phyloP scores from a whole-genome alignment of 2,888 invertebrate genomes.

The Brachyptera risi region DNA sequence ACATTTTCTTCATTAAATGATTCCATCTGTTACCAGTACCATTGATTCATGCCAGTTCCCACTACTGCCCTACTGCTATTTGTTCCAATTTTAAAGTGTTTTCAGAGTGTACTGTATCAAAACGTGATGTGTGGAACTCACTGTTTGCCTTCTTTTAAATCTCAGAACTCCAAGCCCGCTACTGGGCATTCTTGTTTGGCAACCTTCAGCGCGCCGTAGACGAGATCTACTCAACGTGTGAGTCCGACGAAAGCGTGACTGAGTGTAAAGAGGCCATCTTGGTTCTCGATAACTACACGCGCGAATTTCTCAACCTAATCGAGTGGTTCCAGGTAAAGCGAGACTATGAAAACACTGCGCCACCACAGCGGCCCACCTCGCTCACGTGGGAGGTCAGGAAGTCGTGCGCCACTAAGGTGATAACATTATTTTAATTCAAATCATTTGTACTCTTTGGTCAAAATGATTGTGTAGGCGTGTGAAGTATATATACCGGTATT shows the following conservation, averaged over 20 bases:
- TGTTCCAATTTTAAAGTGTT: too few species aligned
- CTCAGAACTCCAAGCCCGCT: conserved; percentile 83
- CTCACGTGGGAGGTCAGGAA: conserved; percentile 95
- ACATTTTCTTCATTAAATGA: background rate
- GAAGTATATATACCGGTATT: too few species aligned
- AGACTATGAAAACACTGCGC: conserved; percentile 87
- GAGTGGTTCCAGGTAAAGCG: conserved; percentile 92
- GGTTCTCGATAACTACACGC: conserved; percentile 88
- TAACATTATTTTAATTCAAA: background rate
- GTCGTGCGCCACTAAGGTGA: conserved; percentile 45
- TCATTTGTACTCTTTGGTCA: background rate
- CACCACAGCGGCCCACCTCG: conserved; percentile 79
- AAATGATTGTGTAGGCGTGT: background rate
- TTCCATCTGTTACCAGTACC: background rate
- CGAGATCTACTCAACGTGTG: conserved; percentile 94
- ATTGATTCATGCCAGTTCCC: too few species aligned
- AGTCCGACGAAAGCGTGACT: conserved; percentile 87
- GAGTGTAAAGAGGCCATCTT: conserved; percentile 93
- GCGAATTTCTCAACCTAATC: conserved; percentile 90
- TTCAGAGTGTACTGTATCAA: too few species aligned
- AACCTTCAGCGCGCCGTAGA: conserved; percentile 90
- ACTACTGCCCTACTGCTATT: too few species aligned
- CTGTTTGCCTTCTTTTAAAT: too few species aligned
- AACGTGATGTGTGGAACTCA: too few species aligned
- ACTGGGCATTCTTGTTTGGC: conserved; percentile 94